Base-by-base conservation (phyloP, 2,113 vertebrate species). In the Vireo altiloquus region DNA sequence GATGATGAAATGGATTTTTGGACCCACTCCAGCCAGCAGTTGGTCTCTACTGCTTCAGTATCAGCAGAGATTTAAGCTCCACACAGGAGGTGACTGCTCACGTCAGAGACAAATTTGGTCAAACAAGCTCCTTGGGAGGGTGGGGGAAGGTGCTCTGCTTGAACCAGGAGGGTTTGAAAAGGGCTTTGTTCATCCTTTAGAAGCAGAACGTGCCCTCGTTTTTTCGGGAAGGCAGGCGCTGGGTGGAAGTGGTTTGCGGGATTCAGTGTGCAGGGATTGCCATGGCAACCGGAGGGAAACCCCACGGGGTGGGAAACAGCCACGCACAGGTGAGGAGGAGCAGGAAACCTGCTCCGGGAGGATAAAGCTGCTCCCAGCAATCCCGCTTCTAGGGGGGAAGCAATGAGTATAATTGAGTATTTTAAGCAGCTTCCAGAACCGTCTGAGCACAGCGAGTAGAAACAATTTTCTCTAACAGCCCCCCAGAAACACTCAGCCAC, bases 231-330 rank as follows among this genome's bases (percentile, higher is more conserved):
- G 76, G 93, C 71, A 8, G 33, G 49, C 6, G 2, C 78, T 31
- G 57, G 35, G 39, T 30, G 56, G 57, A 76, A 80, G 77, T 3
- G 39, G 69, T 42, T 54, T 52, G 59, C 61, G n/a, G 89, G 89
- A 80, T 94, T 56, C 17, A 25, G 59, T n/a, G 93, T 63, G 83
- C 81, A 8, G 84, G 60, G 9, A 83, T 95, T 91, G 96, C 76
- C 95, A 95, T 97, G 74, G 96, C 95, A 97, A 97, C 97, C 17
- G 44, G 78, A 91, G 74, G 82, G 92, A 68, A 93, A 89, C 57
- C 94, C 92, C 16, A 8, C 49, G 31, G 95, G 94, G 93, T 56
- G 76, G 82, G 90, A 71, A 83, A 39, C 23, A 28, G 19, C 70
- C 40, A 1, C 2, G 53, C 31, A 27, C 80, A 92, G 86, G 95